Base-by-base conservation (phyloP, 1,140 invertebrate genomes). In the Rhopalosiphum padi region DNA sequence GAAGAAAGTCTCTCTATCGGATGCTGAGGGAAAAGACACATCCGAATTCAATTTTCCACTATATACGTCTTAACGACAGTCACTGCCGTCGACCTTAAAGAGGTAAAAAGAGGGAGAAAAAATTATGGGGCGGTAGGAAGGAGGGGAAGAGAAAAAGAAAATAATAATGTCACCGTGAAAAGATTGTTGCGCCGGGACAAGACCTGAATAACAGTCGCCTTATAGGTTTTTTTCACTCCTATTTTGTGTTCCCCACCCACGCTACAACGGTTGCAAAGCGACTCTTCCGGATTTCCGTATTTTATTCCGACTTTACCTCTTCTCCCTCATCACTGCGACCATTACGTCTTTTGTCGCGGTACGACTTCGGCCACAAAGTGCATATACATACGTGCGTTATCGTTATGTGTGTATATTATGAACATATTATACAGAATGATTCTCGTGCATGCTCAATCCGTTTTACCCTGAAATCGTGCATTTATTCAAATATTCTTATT, bases 41-140 rank as follows among this genome's bases (percentile, higher is more conserved):
- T 92, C 43, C 90, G 68, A 92, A 92, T 92, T 92, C 90, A 92
- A 92, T 92, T 92, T 92, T 77, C 68, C 68, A 92, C 90, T 48
- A 92, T 48, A 92, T 35, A 46, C 46, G 60, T 91, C 90, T 91
- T 91, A 92, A 82, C 68, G 68, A 51, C 46, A 83, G 43, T 25
- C 43, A 37, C 46, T 37, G n/a, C 35, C 30, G 35, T 22, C 68
- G 46, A 15, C 90, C 60, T 48, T 51, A 83, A 83, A 51, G 22
- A 51, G 15, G 60, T 23, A 82, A 91, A 51, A 91, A 91, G 46
- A 8, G 5, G n/a, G 46, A 51, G 86, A 30, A 43, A 92, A 30
- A 55, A 30, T 51, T 51, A 51, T 23, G 68, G 35, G 30, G 6
- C 1, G 43, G n/a, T 6, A 0, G 6, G 37, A 11, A 30, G 1